These are phyloP conservation scores for Chloebia gouldiae DNA, from an alignment of 2,113 vertebrate species.

Conservation along the genomic window DNA sequence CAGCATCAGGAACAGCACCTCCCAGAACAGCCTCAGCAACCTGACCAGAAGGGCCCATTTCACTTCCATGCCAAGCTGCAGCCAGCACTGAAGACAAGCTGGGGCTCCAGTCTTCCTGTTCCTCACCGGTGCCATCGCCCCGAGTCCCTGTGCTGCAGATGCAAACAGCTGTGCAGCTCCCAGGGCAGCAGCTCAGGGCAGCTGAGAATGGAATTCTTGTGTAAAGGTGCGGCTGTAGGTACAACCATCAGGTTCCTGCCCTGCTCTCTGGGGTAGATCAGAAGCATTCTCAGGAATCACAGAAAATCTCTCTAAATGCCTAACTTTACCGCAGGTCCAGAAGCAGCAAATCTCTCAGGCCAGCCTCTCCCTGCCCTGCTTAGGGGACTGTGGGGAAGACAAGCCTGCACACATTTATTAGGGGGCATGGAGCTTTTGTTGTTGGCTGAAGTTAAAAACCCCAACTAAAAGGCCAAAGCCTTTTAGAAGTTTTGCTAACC, in stretches of 20 bases:
- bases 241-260: not conserved
- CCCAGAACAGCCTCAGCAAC: not conserved
- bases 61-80: not conserved
- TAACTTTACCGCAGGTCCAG: not conserved
- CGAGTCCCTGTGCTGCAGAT: not conserved
- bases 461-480: not conserved
- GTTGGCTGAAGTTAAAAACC: not conserved
- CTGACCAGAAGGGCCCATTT: not conserved
- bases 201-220: not conserved
- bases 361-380: not conserved
- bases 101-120: not conserved
- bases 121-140: rapidly evolving
- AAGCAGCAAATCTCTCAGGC: not conserved
- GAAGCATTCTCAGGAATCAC: not conserved
- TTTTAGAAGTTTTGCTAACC: not conserved
- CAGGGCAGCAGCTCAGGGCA: not conserved
- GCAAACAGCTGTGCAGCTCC: not conserved
- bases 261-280: not conserved
- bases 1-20: not conserved
- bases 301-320: not conserved
- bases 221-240: not conserved
- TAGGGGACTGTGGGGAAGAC: not conserved
- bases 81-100: not conserved
- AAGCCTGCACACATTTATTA: not conserved
- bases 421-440: not conserved